Base-by-base conservation (phyloP, 2,797 vertebrate species). In the Erethizon dorsatum region DNA sequence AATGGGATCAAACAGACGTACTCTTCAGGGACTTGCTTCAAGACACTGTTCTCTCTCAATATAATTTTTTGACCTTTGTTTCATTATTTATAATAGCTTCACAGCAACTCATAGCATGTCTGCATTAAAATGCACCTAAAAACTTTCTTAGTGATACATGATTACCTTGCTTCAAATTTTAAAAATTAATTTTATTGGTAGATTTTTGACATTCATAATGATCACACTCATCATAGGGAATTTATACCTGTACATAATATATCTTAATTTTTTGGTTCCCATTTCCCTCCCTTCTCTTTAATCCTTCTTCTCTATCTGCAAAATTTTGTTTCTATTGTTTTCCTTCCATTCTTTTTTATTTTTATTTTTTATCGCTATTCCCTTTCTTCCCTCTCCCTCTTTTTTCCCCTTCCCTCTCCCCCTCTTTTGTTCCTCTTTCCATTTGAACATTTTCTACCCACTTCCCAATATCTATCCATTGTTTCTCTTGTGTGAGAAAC, bases 51-150 rank as follows among this genome's bases (percentile, higher is more conserved):
- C 37, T 86, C 83, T 83, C 75, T 75, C 26, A 59, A 77, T 0
- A 37, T 83, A 75, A 75, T 75, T 87, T 91, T 87, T 83, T 20
- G 33, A 69, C 54, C 61, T 69, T 91, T 88, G 59, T 24, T 31
- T 78, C 63, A 91, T 88, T 54, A 78, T 91, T 87, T 45, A 20
- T 69, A 91, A 50, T 80, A 85, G n/a, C 24, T 83, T 22, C 28
- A 59, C 52, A 94, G 41, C n/a, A 91, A 47, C n/a, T 50, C 28
- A 0, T 69, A 69, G 15, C 63, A 47, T 45, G 50, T 65, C 26
- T 26, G 5, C 52, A 59, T 47, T 31, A 90, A 93, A 52, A 75
- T 80, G 41, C 50, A 90, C 45, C 28, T 56, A 86, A 78, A 78
- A 92, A 28, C 17, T 65, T 86, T 83, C 31, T 65, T 56, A 90